Evolutionary conservation across 1,140 invertebrate species (phyloP).

Genomic region (Pseudomyrmex sp.): DNA sequence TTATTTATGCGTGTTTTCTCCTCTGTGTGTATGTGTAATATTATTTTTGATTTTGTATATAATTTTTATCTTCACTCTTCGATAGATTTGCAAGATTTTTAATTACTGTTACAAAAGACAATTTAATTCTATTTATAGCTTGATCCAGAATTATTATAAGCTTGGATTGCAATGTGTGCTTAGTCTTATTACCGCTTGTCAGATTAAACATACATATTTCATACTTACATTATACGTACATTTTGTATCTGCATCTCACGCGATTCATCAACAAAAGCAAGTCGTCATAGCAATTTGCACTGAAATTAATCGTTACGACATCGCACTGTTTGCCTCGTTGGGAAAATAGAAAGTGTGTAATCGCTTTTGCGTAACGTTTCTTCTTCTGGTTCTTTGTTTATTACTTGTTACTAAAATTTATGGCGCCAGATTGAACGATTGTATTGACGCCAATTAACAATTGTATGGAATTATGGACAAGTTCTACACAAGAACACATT

Average conservation of each 20-base stretch:
- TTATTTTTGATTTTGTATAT: neutral
- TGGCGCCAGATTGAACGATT: neutral
- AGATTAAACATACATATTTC: conserved; percentile 1
- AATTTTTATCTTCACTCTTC: neutral
- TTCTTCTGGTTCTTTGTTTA: conserved; percentile 24
- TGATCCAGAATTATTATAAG: conserved; percentile 26
- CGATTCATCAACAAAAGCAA: conserved; percentile 38
- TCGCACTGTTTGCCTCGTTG: conserved; percentile 11
- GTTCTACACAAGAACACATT: conserved; percentile 49
- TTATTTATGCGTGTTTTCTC: neutral
- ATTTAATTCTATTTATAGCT: conserved; percentile 49
- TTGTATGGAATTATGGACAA: neutral
- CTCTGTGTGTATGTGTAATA: neutral
- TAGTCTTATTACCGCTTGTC: conserved; percentile 16
- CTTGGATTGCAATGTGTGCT: neutral
- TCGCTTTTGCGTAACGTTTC: conserved; percentile 24
- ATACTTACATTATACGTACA: neutral
- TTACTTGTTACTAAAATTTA: conserved; percentile 5
- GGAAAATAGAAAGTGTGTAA: conserved; percentile 47
- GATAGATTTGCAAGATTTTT: conserved; percentile 19
- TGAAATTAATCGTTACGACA: conserved; percentile 48
- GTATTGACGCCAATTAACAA: conserved; percentile 8
- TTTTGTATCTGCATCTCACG: conserved; percentile 5
- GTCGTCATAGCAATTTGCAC: conserved; percentile 29
- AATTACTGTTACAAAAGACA: conserved; percentile 43